Evolutionary conservation across 2,888 invertebrate species (phyloP).

Genomic region (Apotomis betuletana): DNA sequence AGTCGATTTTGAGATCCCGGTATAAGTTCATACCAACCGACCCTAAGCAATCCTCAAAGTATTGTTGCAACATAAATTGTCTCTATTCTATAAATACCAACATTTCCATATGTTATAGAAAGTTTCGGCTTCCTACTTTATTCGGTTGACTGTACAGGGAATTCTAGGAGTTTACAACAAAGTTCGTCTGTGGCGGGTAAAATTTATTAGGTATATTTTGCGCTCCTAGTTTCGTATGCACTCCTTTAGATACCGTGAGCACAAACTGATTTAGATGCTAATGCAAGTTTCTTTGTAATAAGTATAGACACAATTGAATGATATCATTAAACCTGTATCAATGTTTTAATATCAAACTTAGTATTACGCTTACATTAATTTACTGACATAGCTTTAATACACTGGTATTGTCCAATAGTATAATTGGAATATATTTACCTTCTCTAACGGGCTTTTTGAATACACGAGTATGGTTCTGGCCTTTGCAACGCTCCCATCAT

Average conservation of each 20-base stretch:
- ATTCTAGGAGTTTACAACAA: conserved; percentile 40
- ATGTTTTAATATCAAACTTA: too few species aligned
- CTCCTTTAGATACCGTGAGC: conserved; percentile 16
- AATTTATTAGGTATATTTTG: conserved; percentile 42
- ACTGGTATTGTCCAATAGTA: not conserved
- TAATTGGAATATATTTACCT: not conserved
- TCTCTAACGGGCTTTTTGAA: not conserved
- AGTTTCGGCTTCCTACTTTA: conserved; percentile 38
- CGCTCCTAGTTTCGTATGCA: conserved; percentile 24
- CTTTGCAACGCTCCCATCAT: not conserved
- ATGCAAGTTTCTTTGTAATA: not conserved
- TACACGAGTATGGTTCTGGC: not conserved
- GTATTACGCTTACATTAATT: too few species aligned
- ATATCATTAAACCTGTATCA: too few species aligned
- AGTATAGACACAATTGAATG: too few species aligned
- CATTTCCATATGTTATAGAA: conserved; percentile 35
- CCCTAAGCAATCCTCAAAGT: not conserved
- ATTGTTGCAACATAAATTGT: conserved; percentile 8
- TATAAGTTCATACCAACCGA: not conserved
- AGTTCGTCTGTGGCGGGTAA: conserved; percentile 37
- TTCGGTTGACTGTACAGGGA: conserved; percentile 41
- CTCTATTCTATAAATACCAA: conserved; percentile 25
- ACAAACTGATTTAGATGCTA: conserved; percentile 25
- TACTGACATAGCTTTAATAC: too few species aligned
- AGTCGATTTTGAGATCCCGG: too few species aligned